Percentiles rank a stretch among this genome's conserved stretches.
These are phyloP conservation scores for Barnardius zonarius DNA, from an alignment of 2,113 vertebrate genomes.

Conservation along the genomic window DNA sequence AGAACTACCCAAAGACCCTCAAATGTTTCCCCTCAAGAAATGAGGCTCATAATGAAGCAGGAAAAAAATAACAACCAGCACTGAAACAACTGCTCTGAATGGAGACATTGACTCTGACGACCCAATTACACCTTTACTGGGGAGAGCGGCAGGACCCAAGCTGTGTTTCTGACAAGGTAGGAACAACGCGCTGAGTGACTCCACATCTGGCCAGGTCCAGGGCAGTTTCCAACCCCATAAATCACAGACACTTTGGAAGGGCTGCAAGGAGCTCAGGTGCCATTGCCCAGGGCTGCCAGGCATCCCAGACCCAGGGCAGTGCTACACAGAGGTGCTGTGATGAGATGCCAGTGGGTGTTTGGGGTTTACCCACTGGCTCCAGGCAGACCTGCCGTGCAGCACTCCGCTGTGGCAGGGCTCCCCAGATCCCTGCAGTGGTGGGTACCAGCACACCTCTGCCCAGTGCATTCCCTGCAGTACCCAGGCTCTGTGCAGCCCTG, in stretches of 20 bases:
- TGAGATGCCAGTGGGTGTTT: accelerated
- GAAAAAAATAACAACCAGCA: not conserved
- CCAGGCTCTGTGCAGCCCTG: not conserved
- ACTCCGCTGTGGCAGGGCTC: accelerated
- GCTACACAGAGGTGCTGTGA: accelerated
- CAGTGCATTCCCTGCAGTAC: accelerated
- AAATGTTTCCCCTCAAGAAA: not conserved
- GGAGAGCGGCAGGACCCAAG: not conserved
- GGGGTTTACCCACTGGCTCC: not conserved
- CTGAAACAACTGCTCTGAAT: not conserved
- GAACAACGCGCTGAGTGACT: accelerated
- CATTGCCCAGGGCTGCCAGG: not conserved
- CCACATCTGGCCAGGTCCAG: accelerated
- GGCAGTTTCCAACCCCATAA: accelerated
- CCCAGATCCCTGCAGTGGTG: accelerated
- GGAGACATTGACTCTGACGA: not conserved
- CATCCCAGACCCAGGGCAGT: accelerated
- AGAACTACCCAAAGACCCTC: not conserved
- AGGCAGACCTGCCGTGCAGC: not conserved
- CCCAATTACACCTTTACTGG: not conserved
- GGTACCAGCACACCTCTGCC: not conserved
- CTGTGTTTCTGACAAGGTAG: accelerated
- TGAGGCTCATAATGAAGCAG: not conserved
- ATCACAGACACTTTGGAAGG: accelerated
- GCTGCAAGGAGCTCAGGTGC: not conserved